Evolutionary conservation across 1,140 invertebrate species (phyloP).

Genomic region (Trachymyrmex septentrionalis): DNA sequence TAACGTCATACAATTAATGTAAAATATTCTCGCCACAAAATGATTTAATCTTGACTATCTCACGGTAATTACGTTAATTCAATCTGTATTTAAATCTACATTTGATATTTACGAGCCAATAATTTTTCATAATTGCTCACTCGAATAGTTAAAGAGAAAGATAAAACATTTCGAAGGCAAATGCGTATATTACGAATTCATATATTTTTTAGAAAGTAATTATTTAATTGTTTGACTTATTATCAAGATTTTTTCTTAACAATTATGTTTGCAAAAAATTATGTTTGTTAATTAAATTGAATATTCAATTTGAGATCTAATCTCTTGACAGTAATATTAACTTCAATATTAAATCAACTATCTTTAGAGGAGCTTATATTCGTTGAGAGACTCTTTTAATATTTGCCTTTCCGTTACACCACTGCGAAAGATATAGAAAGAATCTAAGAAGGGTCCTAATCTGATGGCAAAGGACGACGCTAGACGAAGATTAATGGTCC

Average conservation of each 20-base stretch:
- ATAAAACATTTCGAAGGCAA: background rate
- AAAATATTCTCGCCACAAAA: background rate
- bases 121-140: constrained; percentile 10
- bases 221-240: constrained; percentile 1
- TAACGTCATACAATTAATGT: background rate
- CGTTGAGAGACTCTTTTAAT: constrained; percentile 55
- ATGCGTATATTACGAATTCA: background rate
- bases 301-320: constrained; percentile 20
- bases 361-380: constrained; percentile 8
- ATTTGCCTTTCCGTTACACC: constrained; percentile 20
- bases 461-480: constrained; percentile 57
- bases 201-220: background rate
- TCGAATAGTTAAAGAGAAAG: background rate
- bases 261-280: background rate
- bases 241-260: background rate
- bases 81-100: constrained; percentile 18
- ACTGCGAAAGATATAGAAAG: constrained; percentile 50
- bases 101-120: background rate
- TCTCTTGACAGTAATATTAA: constrained; percentile 27
- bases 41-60: background rate
- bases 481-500: constrained; percentile 67
- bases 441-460: constrained; percentile 63
- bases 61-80: constrained; percentile 6
- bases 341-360: constrained; percentile 48
- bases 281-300: constrained; percentile 33